Percentiles rank a stretch among this genome's conserved stretches.
Evolutionary conservation across 1,140 invertebrate species (phyloP).

Genomic region (Trachymyrmex septentrionalis): DNA sequence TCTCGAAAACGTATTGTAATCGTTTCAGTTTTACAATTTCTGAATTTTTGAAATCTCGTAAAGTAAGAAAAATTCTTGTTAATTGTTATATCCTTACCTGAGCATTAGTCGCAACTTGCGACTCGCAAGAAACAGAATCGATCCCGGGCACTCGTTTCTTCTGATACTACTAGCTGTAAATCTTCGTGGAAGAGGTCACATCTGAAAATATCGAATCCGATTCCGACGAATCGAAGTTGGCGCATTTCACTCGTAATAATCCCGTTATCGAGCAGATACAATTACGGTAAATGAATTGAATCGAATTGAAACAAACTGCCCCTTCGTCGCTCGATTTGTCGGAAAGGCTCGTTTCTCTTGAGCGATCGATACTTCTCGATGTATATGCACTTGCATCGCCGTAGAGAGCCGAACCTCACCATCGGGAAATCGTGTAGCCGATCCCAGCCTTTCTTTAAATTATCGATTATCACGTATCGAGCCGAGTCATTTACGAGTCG

Average conservation of each 20-base stretch:
- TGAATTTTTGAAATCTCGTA: not conserved
- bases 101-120: not conserved
- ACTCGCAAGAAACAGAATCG: conserved; percentile 49
- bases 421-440: conserved; percentile 59
- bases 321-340: conserved; percentile 33
- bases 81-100: not conserved
- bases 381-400: conserved; percentile 61
- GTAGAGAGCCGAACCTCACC: conserved; percentile 62
- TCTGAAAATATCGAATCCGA: conserved; percentile 46
- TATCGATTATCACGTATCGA: conserved; percentile 29
- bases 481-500: conserved; percentile 25
- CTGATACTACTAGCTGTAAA: conserved; percentile 69
- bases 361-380: conserved; percentile 51
- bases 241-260: conserved; percentile 7
- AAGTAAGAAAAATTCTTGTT: not conserved
- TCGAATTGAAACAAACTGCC: conserved; percentile 15
- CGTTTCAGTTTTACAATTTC: not conserved
- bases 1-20: not conserved
- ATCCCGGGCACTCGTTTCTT: conserved; percentile 59
- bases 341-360: conserved; percentile 27
- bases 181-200: conserved; percentile 57
- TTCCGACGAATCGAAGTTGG: conserved; percentile 20
- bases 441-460: conserved; percentile 66
- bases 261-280: not conserved
- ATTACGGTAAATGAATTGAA: conserved; percentile 15